Conservation (phyloP, 2,888 invertebrate genomes). For the Orthonevra nobilis region DNA sequence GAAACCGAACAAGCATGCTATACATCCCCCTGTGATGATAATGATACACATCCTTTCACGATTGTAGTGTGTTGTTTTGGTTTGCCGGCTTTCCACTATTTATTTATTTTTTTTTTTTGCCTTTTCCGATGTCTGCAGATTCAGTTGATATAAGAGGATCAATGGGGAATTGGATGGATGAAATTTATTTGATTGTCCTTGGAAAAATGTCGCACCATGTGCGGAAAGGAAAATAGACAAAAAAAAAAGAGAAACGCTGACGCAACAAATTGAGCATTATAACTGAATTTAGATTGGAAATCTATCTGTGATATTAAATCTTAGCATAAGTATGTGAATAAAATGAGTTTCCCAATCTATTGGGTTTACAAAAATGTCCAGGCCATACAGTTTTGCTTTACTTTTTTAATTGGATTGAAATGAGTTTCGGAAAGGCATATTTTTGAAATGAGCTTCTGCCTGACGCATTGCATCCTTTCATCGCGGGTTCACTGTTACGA, state of each 20-base stretch:
- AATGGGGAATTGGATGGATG: conserved; percentile 39
- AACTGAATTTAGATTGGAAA: conserved; percentile 24
- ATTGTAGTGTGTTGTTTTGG: conserved; percentile 45
- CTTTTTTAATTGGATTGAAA: no score
- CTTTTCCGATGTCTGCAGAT: conserved; percentile 19
- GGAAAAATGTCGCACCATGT: conserved; percentile 30
- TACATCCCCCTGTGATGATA: conserved; percentile 45
- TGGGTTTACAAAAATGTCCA: no score
- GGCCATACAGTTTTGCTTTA: no score
- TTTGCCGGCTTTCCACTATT: conserved; percentile 39
- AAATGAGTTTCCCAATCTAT: no score
- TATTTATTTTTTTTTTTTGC: conserved; percentile 3
- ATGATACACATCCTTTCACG: conserved; percentile 57
- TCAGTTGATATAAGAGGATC: conserved; percentile 52
- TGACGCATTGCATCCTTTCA: no score
- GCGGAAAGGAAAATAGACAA: conserved; percentile 5
- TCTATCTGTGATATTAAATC: conserved; percentile 27
- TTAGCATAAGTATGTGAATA: no score
- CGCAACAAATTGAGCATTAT: conserved; percentile 26
- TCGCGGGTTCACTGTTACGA: no score
- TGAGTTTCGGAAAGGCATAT: no score
- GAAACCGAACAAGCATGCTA: conserved; percentile 48
- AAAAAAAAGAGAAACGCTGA: not conserved
- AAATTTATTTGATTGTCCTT: conserved; percentile 58
- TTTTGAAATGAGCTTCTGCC: no score